Evolutionary conservation across 2,113 vertebrate species (phyloP).

Genomic region (Chamaea fasciata): DNA sequence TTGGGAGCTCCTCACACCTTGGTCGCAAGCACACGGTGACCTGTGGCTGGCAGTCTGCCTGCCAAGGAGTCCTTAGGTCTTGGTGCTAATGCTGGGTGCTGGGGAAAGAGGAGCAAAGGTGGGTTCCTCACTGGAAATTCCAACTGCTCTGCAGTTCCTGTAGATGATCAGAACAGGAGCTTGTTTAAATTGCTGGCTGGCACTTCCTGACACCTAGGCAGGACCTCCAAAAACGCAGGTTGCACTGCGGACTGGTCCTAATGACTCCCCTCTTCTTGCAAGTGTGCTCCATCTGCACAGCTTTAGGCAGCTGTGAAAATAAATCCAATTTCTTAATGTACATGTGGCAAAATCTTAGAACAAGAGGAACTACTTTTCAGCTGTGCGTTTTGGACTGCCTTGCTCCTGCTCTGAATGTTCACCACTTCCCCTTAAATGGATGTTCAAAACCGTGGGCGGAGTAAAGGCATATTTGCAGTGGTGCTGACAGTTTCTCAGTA

Average conservation of each 20-base stretch:
- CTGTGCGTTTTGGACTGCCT: neutral
- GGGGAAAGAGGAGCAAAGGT: neutral
- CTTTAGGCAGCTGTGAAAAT: neutral
- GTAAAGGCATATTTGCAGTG: neutral
- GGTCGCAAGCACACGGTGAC: neutral
- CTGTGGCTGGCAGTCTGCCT: neutral
- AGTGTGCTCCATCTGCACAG: neutral
- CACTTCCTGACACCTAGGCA: neutral
- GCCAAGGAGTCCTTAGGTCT: neutral
- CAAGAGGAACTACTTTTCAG: neutral
- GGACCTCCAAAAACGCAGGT: neutral
- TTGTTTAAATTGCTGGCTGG: neutral
- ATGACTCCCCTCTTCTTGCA: neutral
- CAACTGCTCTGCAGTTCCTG: neutral
- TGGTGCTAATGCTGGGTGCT: rapidly evolving
- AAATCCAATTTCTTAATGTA: neutral
- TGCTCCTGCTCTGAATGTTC: neutral
- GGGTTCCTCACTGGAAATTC: neutral
- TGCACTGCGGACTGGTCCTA: neutral
- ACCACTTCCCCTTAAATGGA: neutral
- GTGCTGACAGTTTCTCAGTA: neutral
- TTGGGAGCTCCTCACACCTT: neutral
- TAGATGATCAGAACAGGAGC: neutral
- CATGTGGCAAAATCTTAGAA: neutral
- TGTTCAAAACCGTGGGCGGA: neutral